Percentiles rank a stretch among this genome's conserved stretches.
Conservation (phyloP, 2,797 vertebrate species). For the Pogonophryne albipinna region DNA sequence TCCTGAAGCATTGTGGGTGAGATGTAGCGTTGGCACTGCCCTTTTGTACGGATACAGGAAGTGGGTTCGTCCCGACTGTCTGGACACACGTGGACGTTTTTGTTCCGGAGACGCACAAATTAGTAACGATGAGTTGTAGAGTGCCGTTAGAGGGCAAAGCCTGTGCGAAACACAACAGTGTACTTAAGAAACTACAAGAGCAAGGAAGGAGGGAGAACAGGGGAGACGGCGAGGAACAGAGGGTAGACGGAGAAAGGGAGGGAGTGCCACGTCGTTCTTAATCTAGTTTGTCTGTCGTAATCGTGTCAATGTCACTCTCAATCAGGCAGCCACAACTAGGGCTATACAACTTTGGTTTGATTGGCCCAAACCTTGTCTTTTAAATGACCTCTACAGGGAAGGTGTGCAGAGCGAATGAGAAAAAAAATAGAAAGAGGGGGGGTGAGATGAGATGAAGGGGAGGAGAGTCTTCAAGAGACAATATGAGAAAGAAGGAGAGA, state of each 20-base stretch:
- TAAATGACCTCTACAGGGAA: conserved; percentile 82
- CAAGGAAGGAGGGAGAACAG: conserved; percentile 62
- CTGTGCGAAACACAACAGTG: conserved; percentile 43
- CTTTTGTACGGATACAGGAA: conserved; percentile 8
- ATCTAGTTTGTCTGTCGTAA: conserved; percentile 89
- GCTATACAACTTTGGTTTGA: conserved; percentile 86
- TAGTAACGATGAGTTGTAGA: conserved; percentile 32
- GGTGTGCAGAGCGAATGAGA: conserved; percentile 54
- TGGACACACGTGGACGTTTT: conserved; percentile 6
- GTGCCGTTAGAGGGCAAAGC: conserved; percentile 55
- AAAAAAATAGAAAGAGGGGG: conserved; percentile 12
- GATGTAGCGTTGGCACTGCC: not conserved
- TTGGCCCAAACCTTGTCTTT: conserved; percentile 83
- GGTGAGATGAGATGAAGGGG: conserved; percentile 58
- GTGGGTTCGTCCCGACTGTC: not conserved
- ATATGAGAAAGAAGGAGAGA: conserved; percentile 73
- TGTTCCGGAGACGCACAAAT: conserved; percentile 11
- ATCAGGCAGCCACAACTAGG: conserved; percentile 88
- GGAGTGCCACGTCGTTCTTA: conserved; percentile 85
- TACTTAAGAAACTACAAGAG: conserved; percentile 57
- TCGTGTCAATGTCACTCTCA: conserved; percentile 91
- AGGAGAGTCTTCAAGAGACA: conserved; percentile 63
- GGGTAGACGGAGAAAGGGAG: conserved; percentile 73
- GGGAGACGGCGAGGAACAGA: conserved; percentile 70
- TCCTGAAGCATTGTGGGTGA: conserved; percentile 1